phyloP scores from a whole-genome alignment of 2,113 vertebrate species.

The Leptocoma aspasia region DNA sequence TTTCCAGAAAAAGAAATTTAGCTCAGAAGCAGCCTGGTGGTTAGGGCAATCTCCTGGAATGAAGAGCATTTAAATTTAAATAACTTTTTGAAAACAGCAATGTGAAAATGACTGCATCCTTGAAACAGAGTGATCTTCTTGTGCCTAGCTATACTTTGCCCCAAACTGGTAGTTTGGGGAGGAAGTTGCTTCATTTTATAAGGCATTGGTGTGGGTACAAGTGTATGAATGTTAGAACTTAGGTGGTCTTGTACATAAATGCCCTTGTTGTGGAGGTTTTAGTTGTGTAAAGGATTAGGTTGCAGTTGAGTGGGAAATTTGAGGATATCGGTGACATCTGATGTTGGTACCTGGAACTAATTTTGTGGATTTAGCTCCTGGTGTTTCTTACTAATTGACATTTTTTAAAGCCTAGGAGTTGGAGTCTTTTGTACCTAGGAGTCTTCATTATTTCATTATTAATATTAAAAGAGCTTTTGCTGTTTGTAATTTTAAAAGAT shows the following conservation, averaged over 20 bases:
- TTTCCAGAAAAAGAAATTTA: background rate
- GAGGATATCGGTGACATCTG: background rate
- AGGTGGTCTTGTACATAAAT: background rate
- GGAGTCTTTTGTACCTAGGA: background rate
- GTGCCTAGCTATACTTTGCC: background rate
- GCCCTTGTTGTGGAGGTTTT: background rate
- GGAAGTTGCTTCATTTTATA: background rate
- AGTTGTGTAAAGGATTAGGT: background rate
- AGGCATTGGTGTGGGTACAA: background rate
- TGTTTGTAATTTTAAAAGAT: background rate
- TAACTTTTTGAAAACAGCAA: background rate
- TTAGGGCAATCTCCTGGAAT: background rate
- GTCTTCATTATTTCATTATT: background rate
- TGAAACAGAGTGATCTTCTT: background rate
- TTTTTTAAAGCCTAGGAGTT: background rate
- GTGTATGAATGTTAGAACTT: background rate
- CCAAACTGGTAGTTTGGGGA: background rate
- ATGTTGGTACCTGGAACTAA: background rate
- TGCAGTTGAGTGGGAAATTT: background rate
- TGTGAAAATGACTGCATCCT: background rate
- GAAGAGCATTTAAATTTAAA: background rate
- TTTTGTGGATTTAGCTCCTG: background rate
- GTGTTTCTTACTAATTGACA: background rate
- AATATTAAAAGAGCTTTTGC: background rate
- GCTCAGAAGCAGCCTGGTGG: background rate